Evolutionary conservation across 2,113 vertebrate species (phyloP), one percentile per base, ranked within the genome.

Genomic region (Clarias gariepinus): DNA sequence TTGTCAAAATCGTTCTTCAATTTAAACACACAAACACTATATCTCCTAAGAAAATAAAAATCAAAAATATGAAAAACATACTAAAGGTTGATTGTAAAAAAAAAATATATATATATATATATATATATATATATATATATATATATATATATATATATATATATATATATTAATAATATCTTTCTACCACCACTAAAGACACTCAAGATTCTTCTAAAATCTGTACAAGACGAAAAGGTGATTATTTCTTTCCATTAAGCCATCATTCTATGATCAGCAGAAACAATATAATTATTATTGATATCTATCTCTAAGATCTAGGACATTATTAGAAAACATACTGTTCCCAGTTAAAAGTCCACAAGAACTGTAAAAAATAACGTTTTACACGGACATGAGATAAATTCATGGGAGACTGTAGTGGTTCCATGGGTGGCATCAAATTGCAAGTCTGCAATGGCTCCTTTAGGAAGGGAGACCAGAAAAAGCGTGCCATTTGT

Each of bases 311-410:
- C 82, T 87, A 84, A 95, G 18, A 64, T 91, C 95, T 96, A 95
- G 87, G 76, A 88, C 81, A 89, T 90, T 87, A 86, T 11, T 63
- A 81, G 83, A 90, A 91, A 86, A 97, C 96, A 92, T 98, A 97
- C 97, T 95, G 95, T 95, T 93, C 89, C 92, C 94, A 82, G 95
- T 55, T 91, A 95, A 93, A 92, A 91, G 89, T 94, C 3, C 95
- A 93, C 96, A 95, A 90, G 90, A 90, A 92, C 93, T 86, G 84
- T 92, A 92, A 93, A 90, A 91, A 91, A n/a, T n/a, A 90, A 77
- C 82, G 86, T 89, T 91, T 91, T 93, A 93, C 94, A 95, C 77
- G 89, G 91, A 90, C 95, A 96, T 87, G 92, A 91, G 76, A 90
- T 66, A 69, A 90, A 23, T 53, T 86, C 66, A 85, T 69, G 12